phyloP scores from a whole-genome alignment of 2,888 invertebrate genomes.

The Leptopterna dolabrata region DNA sequence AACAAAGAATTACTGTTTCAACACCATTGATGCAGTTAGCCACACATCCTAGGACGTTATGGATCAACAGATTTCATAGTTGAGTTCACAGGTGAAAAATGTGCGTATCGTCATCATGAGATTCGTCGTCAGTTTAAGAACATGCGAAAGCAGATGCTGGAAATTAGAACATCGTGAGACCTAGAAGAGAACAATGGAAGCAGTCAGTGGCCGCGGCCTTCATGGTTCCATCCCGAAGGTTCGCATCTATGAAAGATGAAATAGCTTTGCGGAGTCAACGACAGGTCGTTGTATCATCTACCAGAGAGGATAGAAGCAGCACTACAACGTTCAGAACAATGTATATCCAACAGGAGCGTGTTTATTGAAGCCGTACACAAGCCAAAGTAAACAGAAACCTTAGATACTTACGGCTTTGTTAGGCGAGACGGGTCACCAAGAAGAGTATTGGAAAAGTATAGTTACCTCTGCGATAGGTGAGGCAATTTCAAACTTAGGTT shows the following conservation, averaged over 20 bases:
- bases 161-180: not conserved
- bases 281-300: not conserved
- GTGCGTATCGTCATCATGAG: not conserved
- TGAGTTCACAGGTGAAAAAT: not conserved
- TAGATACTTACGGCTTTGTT: not conserved
- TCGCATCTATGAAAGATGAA: not conserved
- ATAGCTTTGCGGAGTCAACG: not conserved
- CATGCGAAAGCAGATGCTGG: not conserved
- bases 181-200: not conserved
- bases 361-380: not conserved
- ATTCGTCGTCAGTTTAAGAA: not conserved
- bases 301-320: not conserved
- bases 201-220: not conserved
- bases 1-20: not conserved
- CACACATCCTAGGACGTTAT: not conserved
- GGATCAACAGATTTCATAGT: too few relatives aligned
- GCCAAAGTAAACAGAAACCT: not conserved
- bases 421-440: not conserved
- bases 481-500: too few relatives aligned
- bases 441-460: too few relatives aligned
- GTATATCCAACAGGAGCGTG: not conserved
- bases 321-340: not conserved
- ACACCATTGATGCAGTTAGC: not conserved
- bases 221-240: not conserved
- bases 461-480: too few relatives aligned